Conservation (phyloP, 2,797 vertebrate genomes). For the Trachops cirrhosus region DNA sequence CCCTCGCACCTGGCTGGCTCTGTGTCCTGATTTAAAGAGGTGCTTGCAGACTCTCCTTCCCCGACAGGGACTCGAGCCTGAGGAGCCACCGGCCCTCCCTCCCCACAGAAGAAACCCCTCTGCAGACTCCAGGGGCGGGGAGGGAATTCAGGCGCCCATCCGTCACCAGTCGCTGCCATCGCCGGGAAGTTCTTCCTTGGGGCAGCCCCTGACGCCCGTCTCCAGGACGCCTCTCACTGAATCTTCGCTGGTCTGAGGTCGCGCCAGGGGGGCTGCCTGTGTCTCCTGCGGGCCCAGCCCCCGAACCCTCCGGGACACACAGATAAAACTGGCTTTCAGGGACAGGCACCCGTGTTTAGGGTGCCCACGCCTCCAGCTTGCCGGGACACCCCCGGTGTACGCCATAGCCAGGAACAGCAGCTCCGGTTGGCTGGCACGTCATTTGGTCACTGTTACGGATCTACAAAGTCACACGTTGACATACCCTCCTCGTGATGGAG, state of each 20-base stretch:
- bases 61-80: fast-evolving
- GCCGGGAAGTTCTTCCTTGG: background rate
- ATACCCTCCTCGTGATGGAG: background rate
- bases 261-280: fast-evolving
- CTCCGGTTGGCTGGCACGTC: too few relatives aligned
- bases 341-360: fast-evolving
- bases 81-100: background rate
- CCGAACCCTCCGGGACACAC: fast-evolving
- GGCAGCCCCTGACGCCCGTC: background rate
- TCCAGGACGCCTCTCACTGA: fast-evolving
- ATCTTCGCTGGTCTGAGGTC: background rate
- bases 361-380: fast-evolving
- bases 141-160: background rate
- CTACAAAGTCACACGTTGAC: background rate
- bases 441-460: background rate
- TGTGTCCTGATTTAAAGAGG: background rate
- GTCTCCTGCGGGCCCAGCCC: background rate
- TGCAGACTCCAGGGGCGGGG: background rate
- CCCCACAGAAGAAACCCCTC: background rate
- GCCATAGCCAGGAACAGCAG: fast-evolving
- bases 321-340: fast-evolving
- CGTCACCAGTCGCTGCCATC: fast-evolving
- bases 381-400: too few relatives aligned
- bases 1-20: fast-evolving
- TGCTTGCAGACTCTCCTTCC: background rate